Percentiles rank a stretch among this genome's conserved stretches.
phyloP scores from a whole-genome alignment of 2,797 vertebrate genomes.

The Chiloscyllium punctatum region DNA sequence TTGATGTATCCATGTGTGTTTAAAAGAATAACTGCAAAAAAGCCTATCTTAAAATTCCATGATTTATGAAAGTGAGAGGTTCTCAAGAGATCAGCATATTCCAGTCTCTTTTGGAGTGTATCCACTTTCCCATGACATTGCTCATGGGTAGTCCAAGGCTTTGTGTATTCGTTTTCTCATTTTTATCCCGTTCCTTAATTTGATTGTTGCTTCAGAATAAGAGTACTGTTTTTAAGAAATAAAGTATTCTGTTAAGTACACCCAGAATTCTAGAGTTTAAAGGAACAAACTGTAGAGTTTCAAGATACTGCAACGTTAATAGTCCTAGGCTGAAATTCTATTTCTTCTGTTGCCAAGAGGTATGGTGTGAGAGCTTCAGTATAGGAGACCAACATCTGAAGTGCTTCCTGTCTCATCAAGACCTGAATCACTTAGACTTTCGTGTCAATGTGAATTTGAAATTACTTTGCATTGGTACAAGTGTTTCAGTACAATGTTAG shows the following conservation, averaged over 20 bases:
- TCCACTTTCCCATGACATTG: not conserved
- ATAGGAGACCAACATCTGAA: not conserved
- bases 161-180: not conserved
- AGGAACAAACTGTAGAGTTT: not conserved
- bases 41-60: not conserved
- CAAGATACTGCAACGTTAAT: not conserved
- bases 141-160: not conserved
- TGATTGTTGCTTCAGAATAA: not conserved
- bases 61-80: not conserved
- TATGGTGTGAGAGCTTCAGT: not conserved
- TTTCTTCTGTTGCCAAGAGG: not conserved
- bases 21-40: not conserved
- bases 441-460: not conserved
- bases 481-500: not conserved
- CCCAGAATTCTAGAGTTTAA: not conserved
- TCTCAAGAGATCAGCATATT: not conserved
- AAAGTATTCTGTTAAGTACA: not conserved
- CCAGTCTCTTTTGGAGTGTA: not conserved
- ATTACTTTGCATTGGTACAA: not conserved
- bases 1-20: not conserved
- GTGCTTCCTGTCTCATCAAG: not conserved
- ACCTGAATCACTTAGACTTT: not conserved
- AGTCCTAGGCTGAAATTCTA: not conserved
- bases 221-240: not conserved
- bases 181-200: not conserved